These are phyloP conservation scores for Fregetta grallaria DNA, from an alignment of 2,113 vertebrate species.

Conservation along the genomic window DNA sequence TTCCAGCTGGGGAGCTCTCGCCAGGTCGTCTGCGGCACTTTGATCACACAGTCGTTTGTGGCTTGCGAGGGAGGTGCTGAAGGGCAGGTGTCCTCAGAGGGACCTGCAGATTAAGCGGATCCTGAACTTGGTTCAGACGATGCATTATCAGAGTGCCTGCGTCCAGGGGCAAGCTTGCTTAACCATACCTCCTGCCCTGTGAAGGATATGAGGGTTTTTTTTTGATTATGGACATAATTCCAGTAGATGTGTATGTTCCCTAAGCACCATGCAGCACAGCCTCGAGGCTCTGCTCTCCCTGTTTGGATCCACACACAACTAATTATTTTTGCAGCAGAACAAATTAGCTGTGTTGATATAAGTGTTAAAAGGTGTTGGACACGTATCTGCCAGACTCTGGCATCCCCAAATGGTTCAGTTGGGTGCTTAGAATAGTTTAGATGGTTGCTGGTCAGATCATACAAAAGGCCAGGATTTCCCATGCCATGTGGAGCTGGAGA, in stretches of 20 bases:
- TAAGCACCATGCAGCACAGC: background rate
- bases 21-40: background rate
- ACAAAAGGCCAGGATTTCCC: background rate
- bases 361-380: background rate
- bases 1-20: background rate
- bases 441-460: background rate
- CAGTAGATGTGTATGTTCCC: background rate
- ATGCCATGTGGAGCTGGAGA: background rate
- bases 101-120: background rate
- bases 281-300: background rate
- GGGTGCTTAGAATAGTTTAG: background rate
- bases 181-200: background rate
- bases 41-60: background rate
- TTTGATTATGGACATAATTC: background rate
- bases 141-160: conserved; percentile 12
- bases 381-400: background rate
- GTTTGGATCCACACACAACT: background rate
- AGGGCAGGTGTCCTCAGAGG: background rate
- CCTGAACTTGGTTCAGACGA: background rate
- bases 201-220: background rate
- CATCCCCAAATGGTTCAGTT: background rate
- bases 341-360: background rate
- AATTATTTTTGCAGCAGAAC: background rate
- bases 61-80: conserved; percentile 17
- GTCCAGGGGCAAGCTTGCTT: background rate